Evolutionary conservation across 2,113 vertebrate genomes (phyloP).

Genomic region (Ictidomys tridecemlineatus): DNA sequence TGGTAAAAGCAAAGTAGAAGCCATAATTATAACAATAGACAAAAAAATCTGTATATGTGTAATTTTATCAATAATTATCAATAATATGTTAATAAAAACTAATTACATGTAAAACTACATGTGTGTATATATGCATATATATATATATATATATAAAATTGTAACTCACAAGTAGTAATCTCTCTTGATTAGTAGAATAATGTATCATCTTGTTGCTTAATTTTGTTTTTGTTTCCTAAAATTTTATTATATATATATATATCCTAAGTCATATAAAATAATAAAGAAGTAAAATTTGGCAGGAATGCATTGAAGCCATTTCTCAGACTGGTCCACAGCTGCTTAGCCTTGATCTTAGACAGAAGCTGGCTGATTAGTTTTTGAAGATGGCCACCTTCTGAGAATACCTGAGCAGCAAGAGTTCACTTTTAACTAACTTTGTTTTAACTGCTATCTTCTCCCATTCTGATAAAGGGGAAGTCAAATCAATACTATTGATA

Average conservation of each 20-base stretch:
- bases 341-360: neutral
- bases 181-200: neutral
- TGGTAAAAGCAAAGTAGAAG: neutral
- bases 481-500: slow-evolving; percentile 18
- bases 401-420: neutral
- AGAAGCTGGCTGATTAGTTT: neutral
- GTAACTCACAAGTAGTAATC: neutral
- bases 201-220: neutral
- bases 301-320: neutral
- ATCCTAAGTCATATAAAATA: neutral
- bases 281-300: neutral
- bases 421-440: neutral
- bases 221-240: neutral
- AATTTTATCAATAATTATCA: neutral
- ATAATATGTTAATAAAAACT: neutral
- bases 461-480: neutral
- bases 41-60: neutral
- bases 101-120: neutral
- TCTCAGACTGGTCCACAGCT: neutral
- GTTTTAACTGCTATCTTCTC: neutral
- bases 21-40: neutral
- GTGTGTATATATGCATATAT: too few relatives aligned
- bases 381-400: neutral
- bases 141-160: neutral
- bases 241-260: neutral